phyloP scores from a whole-genome alignment of 2,113 vertebrate genomes.

The Brachyistius frenatus region DNA sequence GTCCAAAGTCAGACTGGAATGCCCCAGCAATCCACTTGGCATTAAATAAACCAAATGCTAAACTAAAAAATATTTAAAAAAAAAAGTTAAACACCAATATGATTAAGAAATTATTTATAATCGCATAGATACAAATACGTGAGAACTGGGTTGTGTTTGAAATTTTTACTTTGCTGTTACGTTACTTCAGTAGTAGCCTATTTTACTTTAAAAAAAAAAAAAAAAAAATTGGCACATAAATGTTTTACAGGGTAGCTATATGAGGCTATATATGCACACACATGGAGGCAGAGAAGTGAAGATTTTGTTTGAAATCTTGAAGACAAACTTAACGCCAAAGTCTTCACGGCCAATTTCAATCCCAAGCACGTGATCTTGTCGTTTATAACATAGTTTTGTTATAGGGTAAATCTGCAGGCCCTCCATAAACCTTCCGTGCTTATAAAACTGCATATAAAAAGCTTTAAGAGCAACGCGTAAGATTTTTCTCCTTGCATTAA shows the following conservation, averaged over 20 bases:
- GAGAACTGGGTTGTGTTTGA: fast-evolving
- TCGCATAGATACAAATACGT: background rate
- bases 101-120: background rate
- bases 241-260: constrained; percentile 7
- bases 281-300: background rate
- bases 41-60: constrained; percentile 16
- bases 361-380: constrained; percentile 97
- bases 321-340: constrained; percentile 74
- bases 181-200: background rate
- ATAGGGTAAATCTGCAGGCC: constrained; percentile 94
- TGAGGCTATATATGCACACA: background rate
- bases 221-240: constrained; percentile 7
- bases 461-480: constrained; percentile 94
- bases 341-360: constrained; percentile 99
- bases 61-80: background rate
- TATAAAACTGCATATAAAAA: constrained; percentile 99
- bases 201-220: background rate
- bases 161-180: background rate
- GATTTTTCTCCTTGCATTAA: constrained; percentile 84
- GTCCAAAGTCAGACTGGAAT: constrained; percentile 23
- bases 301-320: constrained; percentile 40
- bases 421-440: constrained; percentile 99
- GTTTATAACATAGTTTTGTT: constrained; percentile 99
- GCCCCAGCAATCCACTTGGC: background rate
- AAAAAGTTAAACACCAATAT: background rate